These are phyloP conservation scores for Morpho achilles DNA, from an alignment of 2,888 invertebrate genomes.

Conservation along the genomic window DNA sequence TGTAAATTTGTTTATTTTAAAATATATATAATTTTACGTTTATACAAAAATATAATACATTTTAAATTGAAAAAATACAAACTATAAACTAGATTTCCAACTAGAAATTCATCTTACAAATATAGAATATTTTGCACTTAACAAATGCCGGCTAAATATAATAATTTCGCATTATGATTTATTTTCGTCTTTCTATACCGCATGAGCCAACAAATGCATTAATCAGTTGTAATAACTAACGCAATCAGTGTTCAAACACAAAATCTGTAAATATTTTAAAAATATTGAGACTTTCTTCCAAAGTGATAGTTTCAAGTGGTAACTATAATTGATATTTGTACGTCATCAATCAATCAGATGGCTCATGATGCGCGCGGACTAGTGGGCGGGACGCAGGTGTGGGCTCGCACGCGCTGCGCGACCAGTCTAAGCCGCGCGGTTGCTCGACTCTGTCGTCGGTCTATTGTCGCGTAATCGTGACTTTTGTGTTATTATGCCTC, in stretches of 20 bases:
- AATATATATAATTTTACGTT: slow-evolving; percentile 1
- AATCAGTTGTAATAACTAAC: slow-evolving; percentile 10
- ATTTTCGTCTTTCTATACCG: slow-evolving; percentile 22
- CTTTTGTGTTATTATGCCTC: slow-evolving; percentile 76
- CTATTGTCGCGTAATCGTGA: slow-evolving; percentile 50
- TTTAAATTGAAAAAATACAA: no score
- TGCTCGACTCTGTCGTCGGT: slow-evolving; percentile 40
- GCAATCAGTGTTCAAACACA: not conserved
- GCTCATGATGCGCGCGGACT: slow-evolving; percentile 37
- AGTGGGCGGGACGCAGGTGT: slow-evolving; percentile 42
- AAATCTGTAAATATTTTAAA: not conserved
- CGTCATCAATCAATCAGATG: slow-evolving; percentile 71
- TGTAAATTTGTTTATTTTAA: slow-evolving; percentile 1
- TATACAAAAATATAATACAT: no score
- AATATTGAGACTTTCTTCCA: slow-evolving; percentile 2
- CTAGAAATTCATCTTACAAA: no score
- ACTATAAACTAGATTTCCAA: no score
- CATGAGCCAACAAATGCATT: slow-evolving; percentile 24
- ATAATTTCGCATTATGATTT: slow-evolving; percentile 23
- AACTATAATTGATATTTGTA: slow-evolving; percentile 51
- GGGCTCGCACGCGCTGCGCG: slow-evolving; percentile 28
- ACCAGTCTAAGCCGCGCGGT: slow-evolving; percentile 36
- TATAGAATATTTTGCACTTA: no score
- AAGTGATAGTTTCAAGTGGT: slow-evolving; percentile 3
- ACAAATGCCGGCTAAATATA: slow-evolving; percentile 16